These are phyloP conservation scores for Distichodus sexfasciatus DNA, from an alignment of 2,797 vertebrate genomes.

Conservation along the genomic window DNA sequence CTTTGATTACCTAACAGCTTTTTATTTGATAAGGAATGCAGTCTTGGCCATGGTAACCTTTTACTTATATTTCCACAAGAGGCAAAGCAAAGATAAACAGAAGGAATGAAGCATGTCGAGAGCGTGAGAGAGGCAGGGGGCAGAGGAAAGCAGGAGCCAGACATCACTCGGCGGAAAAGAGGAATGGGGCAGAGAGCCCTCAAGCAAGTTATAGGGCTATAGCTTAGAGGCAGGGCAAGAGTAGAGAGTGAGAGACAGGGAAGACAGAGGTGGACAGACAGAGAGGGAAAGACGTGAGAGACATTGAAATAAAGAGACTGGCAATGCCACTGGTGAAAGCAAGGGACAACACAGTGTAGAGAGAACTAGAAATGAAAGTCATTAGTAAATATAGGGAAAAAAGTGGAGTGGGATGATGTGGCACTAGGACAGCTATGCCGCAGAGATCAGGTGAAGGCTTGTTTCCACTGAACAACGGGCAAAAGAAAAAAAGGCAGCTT, in stretches of 20 bases:
- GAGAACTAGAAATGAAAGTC: slow-evolving; percentile 36
- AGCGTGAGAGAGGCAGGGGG: neutral
- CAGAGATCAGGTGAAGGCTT: slow-evolving; percentile 16
- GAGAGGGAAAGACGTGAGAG: slow-evolving; percentile 6
- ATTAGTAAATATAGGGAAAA: slow-evolving; percentile 19
- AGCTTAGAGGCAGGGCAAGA: neutral
- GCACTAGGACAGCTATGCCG: slow-evolving; percentile 34
- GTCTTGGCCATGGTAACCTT: too few species aligned
- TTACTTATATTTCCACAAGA: too few species aligned
- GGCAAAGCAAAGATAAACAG: too few species aligned
- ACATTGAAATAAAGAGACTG: too few species aligned
- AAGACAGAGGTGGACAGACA: neutral
- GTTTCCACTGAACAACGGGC: slow-evolving; percentile 26
- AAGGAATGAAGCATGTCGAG: too few species aligned
- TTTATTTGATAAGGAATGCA: too few species aligned
- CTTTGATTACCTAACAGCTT: too few species aligned
- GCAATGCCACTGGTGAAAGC: too few species aligned
- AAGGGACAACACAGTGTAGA: neutral
- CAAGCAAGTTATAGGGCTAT: neutral
- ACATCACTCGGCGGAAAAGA: neutral
- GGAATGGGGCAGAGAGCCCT: neutral
- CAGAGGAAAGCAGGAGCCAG: neutral
- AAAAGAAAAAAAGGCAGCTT: slow-evolving; percentile 23
- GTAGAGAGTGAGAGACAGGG: too few species aligned
- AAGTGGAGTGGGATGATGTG: slow-evolving; percentile 21